These are phyloP conservation scores for Temnothorax rugatulus DNA, from an alignment of 2,888 invertebrate genomes.

Conservation along the genomic window DNA sequence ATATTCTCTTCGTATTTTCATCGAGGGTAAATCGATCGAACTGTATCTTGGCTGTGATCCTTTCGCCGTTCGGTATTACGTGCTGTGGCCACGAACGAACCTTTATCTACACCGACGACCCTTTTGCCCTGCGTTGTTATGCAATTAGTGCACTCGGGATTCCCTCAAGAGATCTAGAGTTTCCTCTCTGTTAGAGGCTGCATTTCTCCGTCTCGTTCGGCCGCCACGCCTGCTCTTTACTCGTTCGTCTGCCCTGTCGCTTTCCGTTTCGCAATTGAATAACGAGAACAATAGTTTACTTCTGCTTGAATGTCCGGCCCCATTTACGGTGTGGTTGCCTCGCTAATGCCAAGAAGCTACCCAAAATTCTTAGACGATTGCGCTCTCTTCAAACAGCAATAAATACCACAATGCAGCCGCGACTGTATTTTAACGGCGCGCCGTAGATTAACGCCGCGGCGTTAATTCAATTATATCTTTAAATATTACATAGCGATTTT, in stretches of 20 bases:
- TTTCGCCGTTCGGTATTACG: slow-evolving; percentile 37
- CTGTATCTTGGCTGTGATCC: slow-evolving; percentile 23
- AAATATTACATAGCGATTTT: slow-evolving; percentile 12
- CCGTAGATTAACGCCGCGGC: too few species aligned
- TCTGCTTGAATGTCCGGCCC: slow-evolving; percentile 70
- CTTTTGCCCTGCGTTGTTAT: slow-evolving; percentile 72
- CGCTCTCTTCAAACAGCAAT: slow-evolving; percentile 28
- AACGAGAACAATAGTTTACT: slow-evolving; percentile 78
- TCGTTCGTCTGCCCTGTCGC: slow-evolving; percentile 53
- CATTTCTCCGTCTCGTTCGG: slow-evolving; percentile 51
- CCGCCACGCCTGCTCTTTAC: slow-evolving; percentile 56
- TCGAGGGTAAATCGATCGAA: slow-evolving; percentile 22
- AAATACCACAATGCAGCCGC: slow-evolving; percentile 39
- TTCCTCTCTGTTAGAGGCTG: slow-evolving; percentile 59
- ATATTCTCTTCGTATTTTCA: slow-evolving; percentile 27
- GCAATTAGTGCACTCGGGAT: slow-evolving; percentile 79
- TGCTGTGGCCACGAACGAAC: slow-evolving; percentile 45
- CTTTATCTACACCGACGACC: slow-evolving; percentile 51
- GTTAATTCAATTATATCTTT: slow-evolving; percentile 49
- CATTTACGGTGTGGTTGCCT: slow-evolving; percentile 38
- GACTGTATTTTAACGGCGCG: slow-evolving; percentile 31
- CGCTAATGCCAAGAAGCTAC: slow-evolving; percentile 54
- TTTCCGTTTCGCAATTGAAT: slow-evolving; percentile 76
- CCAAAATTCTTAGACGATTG: slow-evolving; percentile 49
- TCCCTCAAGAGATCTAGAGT: slow-evolving; percentile 72